Base-by-base conservation (phyloP, 1,140 invertebrate genomes). In the Phortica variegata region DNA sequence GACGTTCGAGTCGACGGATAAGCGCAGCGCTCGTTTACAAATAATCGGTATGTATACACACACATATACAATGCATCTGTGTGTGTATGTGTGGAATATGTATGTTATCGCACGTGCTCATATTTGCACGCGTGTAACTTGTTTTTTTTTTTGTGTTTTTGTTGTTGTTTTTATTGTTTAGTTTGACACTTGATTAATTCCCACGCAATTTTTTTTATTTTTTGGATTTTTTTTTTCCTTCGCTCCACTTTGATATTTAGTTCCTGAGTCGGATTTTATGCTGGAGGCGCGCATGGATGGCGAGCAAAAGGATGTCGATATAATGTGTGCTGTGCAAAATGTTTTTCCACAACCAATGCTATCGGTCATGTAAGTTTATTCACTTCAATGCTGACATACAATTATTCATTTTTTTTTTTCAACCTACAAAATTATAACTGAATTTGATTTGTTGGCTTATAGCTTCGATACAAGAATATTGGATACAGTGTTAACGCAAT, bases 251-350 rank as follows among this genome's bases (percentile, higher is more conserved):
- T 38, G 9, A 23, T 40, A 31, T 41, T 15, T 52, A 75, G 72
- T 75, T 72, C 72, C 72, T 65, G 72, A 75, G 45, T 73, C 72
- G 46, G 72, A 75, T 73, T 75, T 75, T 56, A 58, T 61, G 52
- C 58, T 75, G 55, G 66, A 75, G 56, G 61, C 72, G 36, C 65
- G 65, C 58, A 69, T 73, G 58, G 72, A 66, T 45, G 59, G 56
- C 40, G 60, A 62, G 33, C 56, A 58, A 41, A 56, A 58, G 23
- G 65, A 65, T 39, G 69, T 75, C 45, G 68, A 74, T 60, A 59
- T 75, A 21, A 70, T 70, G 65, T 75, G 72, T 49, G 56, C 60
- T 13, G 72, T 75, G 34, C 72, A 75, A 46, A 71, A 73, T 66
- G 72, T 75, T 18, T 75, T 73, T 45, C 72, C 72, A 34, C 62